Conservation (phyloP, 2,797 vertebrate genomes). For the Melanogrammus aeglefinus region DNA sequence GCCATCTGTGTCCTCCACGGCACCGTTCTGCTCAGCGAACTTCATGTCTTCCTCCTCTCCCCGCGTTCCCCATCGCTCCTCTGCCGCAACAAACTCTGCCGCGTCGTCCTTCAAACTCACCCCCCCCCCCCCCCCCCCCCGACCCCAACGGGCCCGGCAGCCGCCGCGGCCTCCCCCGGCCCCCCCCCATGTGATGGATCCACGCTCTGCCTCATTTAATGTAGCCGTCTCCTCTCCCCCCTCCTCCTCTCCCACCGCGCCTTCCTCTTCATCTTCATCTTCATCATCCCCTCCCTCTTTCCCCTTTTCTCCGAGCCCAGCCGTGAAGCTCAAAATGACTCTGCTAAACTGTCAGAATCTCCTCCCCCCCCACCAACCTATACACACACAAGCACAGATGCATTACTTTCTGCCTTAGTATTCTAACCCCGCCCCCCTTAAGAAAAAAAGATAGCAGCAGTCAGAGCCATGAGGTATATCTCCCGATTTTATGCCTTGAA, state of each 20-base stretch:
- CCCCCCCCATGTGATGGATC: slow-evolving; percentile 20
- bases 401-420: background rate
- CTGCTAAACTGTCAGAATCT: background rate
- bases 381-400: background rate
- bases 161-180: too few relatives aligned
- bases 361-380: background rate
- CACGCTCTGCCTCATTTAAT: slow-evolving; percentile 47
- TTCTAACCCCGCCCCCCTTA: background rate
- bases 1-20: background rate
- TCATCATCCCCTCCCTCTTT: slow-evolving; percentile 25
- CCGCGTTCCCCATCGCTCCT: background rate
- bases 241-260: slow-evolving; percentile 22
- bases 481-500: slow-evolving; percentile 36
- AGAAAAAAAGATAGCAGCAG: background rate
- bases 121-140: slow-evolving; percentile 32
- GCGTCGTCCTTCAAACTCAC: slow-evolving; percentile 8
- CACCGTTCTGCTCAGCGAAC: background rate
- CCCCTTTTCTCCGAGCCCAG: background rate
- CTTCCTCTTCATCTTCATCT: background rate
- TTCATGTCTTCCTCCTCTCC: background rate
- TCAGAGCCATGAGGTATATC: background rate
- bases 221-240: slow-evolving; percentile 23
- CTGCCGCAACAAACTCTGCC: background rate
- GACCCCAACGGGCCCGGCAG: slow-evolving; percentile 18
- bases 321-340: background rate